Percentiles rank a stretch among this genome's conserved stretches.
These are phyloP conservation scores for Hydrochoerus hydrochaeris DNA, from an alignment of 2,113 vertebrate species.

Conservation along the genomic window DNA sequence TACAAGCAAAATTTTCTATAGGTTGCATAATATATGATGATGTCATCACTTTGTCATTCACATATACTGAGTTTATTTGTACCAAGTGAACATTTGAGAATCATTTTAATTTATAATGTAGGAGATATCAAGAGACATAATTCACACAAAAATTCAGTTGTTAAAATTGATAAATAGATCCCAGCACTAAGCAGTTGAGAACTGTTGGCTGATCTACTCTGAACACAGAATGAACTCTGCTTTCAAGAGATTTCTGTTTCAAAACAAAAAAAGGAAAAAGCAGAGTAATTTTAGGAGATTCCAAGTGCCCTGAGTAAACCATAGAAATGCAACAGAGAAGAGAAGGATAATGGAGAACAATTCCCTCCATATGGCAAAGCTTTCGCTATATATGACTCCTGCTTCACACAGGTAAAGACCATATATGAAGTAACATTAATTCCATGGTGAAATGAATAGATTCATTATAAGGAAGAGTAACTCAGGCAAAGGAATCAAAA, in stretches of 20 bases:
- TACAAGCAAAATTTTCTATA: not conserved
- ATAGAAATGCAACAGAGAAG: not conserved
- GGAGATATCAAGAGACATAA: not conserved
- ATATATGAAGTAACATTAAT: not conserved
- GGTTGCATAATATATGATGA: not conserved
- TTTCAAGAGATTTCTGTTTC: not conserved
- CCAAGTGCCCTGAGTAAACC: not conserved
- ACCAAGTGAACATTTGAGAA: not conserved
- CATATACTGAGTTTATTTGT: not conserved
- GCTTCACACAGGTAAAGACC: not conserved
- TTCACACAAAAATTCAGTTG: not conserved
- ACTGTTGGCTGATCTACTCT: not conserved
- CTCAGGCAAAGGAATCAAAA: not conserved
- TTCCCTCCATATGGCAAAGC: not conserved
- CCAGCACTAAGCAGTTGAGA: not conserved
- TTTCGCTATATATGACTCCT: not conserved
- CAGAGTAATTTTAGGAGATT: not conserved
- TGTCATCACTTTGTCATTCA: not conserved
- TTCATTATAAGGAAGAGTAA: not conserved
- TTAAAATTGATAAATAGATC: not conserved
- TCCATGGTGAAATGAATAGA: not conserved
- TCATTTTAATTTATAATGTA: not conserved
- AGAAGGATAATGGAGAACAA: not conserved
- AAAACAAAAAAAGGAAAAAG: not conserved
- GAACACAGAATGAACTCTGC: not conserved